Conservation (phyloP, 2,113 vertebrate genomes). For the Periophthalmus modestus region DNA sequence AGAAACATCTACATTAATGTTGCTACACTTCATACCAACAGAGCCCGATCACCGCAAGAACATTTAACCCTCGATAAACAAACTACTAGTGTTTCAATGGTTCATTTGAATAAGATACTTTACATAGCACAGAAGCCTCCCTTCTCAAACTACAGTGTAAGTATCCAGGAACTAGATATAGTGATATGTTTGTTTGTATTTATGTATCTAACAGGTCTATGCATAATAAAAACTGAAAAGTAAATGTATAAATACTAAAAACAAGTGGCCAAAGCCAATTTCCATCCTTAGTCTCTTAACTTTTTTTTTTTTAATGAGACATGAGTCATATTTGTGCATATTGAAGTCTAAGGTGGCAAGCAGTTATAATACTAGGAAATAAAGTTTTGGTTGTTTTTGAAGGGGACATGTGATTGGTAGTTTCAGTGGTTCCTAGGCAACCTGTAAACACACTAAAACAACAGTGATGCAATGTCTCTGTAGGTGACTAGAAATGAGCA, state of each 20-base stretch:
- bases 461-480: slow-evolving; percentile 4
- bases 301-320: too few relatives aligned
- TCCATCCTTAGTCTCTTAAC: too few relatives aligned
- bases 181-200: background rate
- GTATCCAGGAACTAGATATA: background rate
- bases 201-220: background rate
- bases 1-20: slow-evolving; percentile 30
- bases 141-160: background rate
- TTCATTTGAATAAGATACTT: background rate
- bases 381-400: background rate
- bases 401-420: background rate
- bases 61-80: slow-evolving; percentile 23
- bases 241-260: too few relatives aligned
- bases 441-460: slow-evolving; percentile 2
- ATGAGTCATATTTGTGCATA: too few relatives aligned
- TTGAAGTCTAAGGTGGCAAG: background rate
- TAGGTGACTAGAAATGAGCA: background rate
- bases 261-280: too few relatives aligned
- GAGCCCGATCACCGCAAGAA: background rate
- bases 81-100: background rate
- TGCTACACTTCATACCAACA: slow-evolving; percentile 45
- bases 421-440: slow-evolving; percentile 4
- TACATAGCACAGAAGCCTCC: background rate
- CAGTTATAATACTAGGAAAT: background rate
- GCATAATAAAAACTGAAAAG: too few relatives aligned